phyloP scores from a whole-genome alignment of 2,888 invertebrate species.

The Mesorhabditis spiculigera region DNA sequence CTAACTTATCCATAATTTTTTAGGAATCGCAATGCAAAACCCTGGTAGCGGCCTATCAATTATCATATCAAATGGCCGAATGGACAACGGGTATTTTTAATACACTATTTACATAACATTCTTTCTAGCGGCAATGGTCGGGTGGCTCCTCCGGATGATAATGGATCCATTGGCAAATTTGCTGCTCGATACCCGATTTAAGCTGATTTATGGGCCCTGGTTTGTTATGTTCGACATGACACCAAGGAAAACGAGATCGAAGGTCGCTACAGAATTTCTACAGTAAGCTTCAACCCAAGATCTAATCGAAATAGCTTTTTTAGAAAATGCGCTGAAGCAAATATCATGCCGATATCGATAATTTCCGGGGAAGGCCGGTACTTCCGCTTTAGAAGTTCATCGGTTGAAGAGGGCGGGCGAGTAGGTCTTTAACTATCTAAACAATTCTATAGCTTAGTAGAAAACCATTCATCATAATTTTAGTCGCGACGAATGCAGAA shows the following conservation, averaged over 20 bases:
- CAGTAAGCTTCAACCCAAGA: background rate
- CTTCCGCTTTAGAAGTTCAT: conserved; percentile 4
- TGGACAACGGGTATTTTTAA: conserved; percentile 24
- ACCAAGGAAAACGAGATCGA: background rate
- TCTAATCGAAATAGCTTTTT: conserved; percentile 20
- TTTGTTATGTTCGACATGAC: background rate
- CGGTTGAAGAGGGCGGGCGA: background rate
- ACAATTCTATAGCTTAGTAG: too few relatives aligned
- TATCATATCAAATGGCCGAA: conserved; percentile 27
- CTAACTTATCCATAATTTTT: conserved; percentile 1
- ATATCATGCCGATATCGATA: conserved; percentile 24
- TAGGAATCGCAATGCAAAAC: conserved; percentile 20
- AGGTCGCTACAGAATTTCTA: background rate
- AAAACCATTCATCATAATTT: background rate
- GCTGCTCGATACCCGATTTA: conserved; percentile 23
- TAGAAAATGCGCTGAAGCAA: conserved; percentile 23
- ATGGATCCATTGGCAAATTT: conserved; percentile 29
- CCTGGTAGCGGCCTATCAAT: conserved; percentile 22
- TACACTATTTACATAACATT: too few relatives aligned
- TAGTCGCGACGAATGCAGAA: background rate
- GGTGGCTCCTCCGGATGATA: conserved; percentile 27
- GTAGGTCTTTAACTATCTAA: background rate
- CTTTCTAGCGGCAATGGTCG: conserved; percentile 21
- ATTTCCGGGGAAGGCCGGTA: conserved; percentile 11
- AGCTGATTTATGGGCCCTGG: conserved; percentile 7